Evolutionary conservation across 2,113 vertebrate genomes (phyloP), one percentile per base, ranked within the genome.

Genomic region (Grallaria varia): DNA sequence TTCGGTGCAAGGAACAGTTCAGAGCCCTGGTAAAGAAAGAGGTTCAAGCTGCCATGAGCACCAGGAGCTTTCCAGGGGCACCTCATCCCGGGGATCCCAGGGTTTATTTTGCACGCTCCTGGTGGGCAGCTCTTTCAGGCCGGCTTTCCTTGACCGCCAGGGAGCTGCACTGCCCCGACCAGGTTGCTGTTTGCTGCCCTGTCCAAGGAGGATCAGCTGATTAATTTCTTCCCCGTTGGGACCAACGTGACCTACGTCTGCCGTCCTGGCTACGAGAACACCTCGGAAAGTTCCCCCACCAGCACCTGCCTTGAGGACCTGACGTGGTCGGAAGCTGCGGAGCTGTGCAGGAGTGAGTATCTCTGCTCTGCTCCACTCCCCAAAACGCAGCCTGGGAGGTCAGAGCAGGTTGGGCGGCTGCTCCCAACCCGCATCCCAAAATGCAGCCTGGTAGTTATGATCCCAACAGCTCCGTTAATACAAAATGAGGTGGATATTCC

Each of bases 311-410:
- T 95, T 1, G 55, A 93, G 15, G 75, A 78, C 80, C 88, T 97
- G 84, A 24, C 2, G 6, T 97, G 97, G 97, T 95, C 96, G 0
- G 50, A 87, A 35, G 66, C 82, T 4, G 78, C 95, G 4, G 84
- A 93, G 74, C 88, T 96, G 31, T 97, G 97, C 92, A 72, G 78
- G 84, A 95, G 97, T 97, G 92, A 97, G 97, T 95, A 59, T 40
- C 33, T 8, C 47, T 14, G 83, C 53, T 49, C 69, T 2, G 10
- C 35, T 37, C 52, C 2, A 0, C 20, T 23, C 8, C 21, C 52
- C 4, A 1, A 24, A 35, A 17, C 33, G 25, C 67, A 13, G 21
- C 13, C 1, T 22, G 1, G 66, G 33, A 35, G 28, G 2, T 37
- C 0, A 5, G 69, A 40, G 24, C 66, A 19, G 49, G 16, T 11